These are phyloP conservation scores for Leucoraja ocellata DNA, from an alignment of 2,797 vertebrate genomes.

Conservation along the genomic window DNA sequence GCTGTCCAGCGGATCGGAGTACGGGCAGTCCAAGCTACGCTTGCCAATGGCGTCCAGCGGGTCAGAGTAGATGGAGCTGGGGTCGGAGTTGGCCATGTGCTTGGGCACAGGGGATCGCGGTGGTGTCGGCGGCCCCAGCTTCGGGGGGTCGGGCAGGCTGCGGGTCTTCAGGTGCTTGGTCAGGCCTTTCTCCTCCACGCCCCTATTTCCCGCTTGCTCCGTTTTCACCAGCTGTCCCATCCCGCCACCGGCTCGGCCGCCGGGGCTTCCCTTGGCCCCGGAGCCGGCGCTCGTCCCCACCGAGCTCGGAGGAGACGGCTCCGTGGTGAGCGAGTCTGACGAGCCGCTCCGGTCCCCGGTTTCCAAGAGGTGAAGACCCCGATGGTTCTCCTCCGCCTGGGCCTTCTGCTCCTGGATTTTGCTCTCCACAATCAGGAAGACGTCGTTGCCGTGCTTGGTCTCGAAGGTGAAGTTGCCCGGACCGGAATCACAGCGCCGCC, in stretches of 20 bases:
- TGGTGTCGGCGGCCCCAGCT: constrained; percentile 33
- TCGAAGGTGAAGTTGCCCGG: constrained; percentile 95
- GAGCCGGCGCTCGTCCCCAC: constrained; percentile 39
- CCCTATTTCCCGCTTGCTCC: not conserved
- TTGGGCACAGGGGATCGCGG: constrained; percentile 55
- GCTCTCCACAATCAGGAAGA: constrained; percentile 81
- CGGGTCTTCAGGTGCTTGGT: constrained; percentile 57
- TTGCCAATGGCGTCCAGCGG: constrained; percentile 68
- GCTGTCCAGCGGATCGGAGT: constrained; percentile 84
- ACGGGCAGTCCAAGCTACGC: constrained; percentile 62
- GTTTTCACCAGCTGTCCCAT: constrained; percentile 58
- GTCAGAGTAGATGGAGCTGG: constrained; percentile 71
- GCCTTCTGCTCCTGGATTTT: constrained; percentile 84
- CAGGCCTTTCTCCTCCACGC: constrained; percentile 44
- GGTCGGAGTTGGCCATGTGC: constrained; percentile 46
- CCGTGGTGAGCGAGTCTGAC: not conserved
- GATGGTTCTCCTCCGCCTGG: constrained; percentile 64
- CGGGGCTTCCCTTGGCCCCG: not conserved
- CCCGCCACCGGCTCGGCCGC: constrained; percentile 57
- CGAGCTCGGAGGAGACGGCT: not conserved
- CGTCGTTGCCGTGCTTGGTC: constrained; percentile 89
- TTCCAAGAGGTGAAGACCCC: constrained; percentile 58
- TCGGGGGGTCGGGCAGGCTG: constrained; percentile 51
- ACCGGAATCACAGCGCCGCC: constrained; percentile 88
- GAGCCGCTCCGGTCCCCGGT: constrained; percentile 45